Conservation (phyloP, 2,888 invertebrate genomes). For the Cheilosia grossa region DNA sequence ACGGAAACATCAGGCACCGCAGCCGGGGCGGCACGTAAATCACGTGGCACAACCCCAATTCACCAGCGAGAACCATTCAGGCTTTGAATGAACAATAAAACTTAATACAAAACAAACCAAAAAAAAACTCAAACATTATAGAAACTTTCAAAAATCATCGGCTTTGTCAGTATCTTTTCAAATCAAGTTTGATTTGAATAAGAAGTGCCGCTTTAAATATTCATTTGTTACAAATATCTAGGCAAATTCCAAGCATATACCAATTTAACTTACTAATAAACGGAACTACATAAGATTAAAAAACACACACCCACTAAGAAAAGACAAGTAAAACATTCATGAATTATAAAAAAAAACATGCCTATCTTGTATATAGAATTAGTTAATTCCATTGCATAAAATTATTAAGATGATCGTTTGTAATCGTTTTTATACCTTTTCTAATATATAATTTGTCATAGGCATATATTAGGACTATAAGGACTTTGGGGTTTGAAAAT, state of each 20-base stretch:
- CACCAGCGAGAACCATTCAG: constrained; percentile 89
- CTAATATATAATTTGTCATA: constrained; percentile 65
- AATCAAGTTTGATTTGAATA: constrained; percentile 40
- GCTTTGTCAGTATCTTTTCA: constrained; percentile 39
- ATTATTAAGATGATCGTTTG: constrained; percentile 59
- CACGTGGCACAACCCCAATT: constrained; percentile 83
- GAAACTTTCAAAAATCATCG: constrained; percentile 56
- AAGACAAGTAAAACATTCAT: constrained; percentile 58
- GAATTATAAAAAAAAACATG: constrained; percentile 51
- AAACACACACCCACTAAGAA: constrained; percentile 32
- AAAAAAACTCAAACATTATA: constrained; percentile 78
- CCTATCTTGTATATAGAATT: constrained; percentile 69
- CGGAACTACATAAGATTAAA: constrained; percentile 52
- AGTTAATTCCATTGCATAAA: constrained; percentile 67
- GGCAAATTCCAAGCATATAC: constrained; percentile 55
- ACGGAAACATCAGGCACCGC: constrained; percentile 79
- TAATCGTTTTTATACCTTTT: constrained; percentile 73
- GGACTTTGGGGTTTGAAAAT: no score
- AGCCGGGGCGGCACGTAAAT: constrained; percentile 80
- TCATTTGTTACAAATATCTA: constrained; percentile 15
- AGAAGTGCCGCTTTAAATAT: constrained; percentile 39
- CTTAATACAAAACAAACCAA: constrained; percentile 51
- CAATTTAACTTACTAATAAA: constrained; percentile 57
- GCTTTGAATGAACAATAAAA: constrained; percentile 84
- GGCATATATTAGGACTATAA: no score